Percentiles rank a stretch among this genome's conserved stretches.
Evolutionary conservation across 2,888 invertebrate species (phyloP).

Genomic region (Anthrax anthrax): DNA sequence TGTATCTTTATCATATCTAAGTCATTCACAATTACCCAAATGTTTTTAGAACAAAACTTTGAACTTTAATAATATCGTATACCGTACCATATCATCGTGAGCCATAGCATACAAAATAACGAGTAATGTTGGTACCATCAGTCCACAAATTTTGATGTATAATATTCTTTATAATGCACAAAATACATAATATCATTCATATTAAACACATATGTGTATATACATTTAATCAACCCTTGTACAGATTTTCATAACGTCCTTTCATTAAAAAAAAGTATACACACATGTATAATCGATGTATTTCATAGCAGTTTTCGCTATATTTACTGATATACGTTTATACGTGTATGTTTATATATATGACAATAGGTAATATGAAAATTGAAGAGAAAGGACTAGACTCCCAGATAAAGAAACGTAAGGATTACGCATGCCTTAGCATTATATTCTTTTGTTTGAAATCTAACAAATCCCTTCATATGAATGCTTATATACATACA

Average conservation of each 20-base stretch:
- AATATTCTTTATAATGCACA: conserved; percentile 5
- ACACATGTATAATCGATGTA: no score
- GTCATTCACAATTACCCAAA: background rate
- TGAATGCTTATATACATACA: no score
- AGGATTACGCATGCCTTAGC: conserved; percentile 18
- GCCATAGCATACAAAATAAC: no score
- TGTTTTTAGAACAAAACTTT: background rate
- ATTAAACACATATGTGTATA: background rate
- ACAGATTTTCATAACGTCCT: conserved; percentile 1
- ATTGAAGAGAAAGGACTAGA: conserved; percentile 1
- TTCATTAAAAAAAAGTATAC: background rate
- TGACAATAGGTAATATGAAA: background rate
- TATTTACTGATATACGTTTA: no score
- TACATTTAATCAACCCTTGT: conserved; percentile 3
- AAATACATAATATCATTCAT: conserved; percentile 7
- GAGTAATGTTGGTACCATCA: no score
- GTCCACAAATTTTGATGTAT: conserved; percentile 6
- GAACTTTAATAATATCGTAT: no score
- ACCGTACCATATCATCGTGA: no score
- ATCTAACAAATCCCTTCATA: background rate
- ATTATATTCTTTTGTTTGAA: conserved; percentile 11
- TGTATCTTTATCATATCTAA: background rate
- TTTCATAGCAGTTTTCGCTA: no score
- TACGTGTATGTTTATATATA: no score
- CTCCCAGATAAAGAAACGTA: no score